phyloP scores from a whole-genome alignment of 1,140 invertebrate species.

The Zaprionus inermis region DNA sequence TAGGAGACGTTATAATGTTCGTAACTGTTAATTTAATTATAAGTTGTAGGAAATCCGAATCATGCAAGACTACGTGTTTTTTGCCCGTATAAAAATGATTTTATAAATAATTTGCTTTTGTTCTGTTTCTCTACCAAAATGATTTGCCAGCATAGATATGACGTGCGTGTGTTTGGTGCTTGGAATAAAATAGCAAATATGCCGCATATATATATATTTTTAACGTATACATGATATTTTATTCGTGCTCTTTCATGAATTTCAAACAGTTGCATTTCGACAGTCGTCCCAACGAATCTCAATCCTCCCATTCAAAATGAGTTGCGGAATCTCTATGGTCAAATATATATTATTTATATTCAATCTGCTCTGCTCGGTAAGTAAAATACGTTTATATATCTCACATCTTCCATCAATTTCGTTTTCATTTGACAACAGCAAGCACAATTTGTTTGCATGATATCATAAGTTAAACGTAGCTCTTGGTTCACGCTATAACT shows the following conservation, averaged over 20 bases:
- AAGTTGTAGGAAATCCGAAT: slow-evolving; percentile 50
- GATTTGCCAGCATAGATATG: slow-evolving; percentile 26
- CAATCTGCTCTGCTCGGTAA: slow-evolving; percentile 93
- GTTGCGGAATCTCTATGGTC: slow-evolving; percentile 91
- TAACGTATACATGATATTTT: slow-evolving; percentile 51
- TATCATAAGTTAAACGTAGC: slow-evolving; percentile 50
- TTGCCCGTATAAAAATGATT: slow-evolving; percentile 38
- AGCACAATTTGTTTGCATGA: slow-evolving; percentile 43
- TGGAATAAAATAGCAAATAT: slow-evolving; percentile 61
- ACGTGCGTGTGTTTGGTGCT: slow-evolving; percentile 33
- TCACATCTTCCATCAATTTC: not conserved
- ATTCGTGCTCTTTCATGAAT: slow-evolving; percentile 32
- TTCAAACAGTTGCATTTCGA: slow-evolving; percentile 54
- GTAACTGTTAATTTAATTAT: slow-evolving; percentile 49
- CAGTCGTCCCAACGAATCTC: slow-evolving; percentile 42
- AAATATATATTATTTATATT: slow-evolving; percentile 94
- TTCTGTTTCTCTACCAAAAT: slow-evolving; percentile 19
- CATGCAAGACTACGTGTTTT: slow-evolving; percentile 51
- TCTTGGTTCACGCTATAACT: slow-evolving; percentile 21
- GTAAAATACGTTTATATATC: slow-evolving; percentile 75
- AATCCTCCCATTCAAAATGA: slow-evolving; percentile 81
- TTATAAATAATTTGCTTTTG: slow-evolving; percentile 48
- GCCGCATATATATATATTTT: slow-evolving; percentile 24
- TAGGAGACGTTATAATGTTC: slow-evolving; percentile 31
- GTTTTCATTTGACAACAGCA: slow-evolving; percentile 5